These are phyloP conservation scores for Ceyx melanurus DNA, from an alignment of 2,113 vertebrate species.

Conservation along the genomic window DNA sequence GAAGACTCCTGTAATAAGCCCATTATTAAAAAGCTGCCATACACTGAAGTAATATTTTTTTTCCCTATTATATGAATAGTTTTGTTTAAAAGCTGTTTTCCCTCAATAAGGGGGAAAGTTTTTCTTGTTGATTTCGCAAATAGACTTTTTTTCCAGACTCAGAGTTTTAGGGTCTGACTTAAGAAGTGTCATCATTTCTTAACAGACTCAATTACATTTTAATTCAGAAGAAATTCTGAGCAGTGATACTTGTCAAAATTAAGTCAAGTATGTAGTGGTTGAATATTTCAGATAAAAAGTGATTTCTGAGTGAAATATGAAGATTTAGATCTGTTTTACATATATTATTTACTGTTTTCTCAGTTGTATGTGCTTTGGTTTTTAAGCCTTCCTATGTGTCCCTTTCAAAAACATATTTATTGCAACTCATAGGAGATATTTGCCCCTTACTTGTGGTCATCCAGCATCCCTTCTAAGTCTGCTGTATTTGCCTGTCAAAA, in stretches of 20 bases:
- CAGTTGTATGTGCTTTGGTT: neutral
- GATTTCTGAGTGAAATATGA: neutral
- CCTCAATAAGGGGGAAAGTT: neutral
- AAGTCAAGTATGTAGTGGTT: accelerated
- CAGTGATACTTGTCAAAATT: neutral
- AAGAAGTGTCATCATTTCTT: neutral
- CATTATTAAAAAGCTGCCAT: neutral
- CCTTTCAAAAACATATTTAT: neutral
- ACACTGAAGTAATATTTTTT: neutral
- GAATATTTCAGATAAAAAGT: neutral
- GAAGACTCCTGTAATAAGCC: neutral
- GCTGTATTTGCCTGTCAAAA: neutral
- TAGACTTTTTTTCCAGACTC: neutral
- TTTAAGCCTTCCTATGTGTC: neutral
- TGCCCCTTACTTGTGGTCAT: neutral
- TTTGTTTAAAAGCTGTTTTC: neutral
- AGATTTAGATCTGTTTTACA: neutral
- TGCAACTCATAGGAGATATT: neutral
- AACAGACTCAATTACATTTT: neutral
- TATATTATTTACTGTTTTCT: neutral
- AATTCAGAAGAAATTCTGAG: neutral
- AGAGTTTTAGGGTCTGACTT: neutral
- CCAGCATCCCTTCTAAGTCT: neutral
- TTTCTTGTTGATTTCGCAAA: neutral
- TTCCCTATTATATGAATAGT: neutral